Base-by-base conservation (phyloP, 1,140 invertebrate species). In the Papilio dardanus region DNA sequence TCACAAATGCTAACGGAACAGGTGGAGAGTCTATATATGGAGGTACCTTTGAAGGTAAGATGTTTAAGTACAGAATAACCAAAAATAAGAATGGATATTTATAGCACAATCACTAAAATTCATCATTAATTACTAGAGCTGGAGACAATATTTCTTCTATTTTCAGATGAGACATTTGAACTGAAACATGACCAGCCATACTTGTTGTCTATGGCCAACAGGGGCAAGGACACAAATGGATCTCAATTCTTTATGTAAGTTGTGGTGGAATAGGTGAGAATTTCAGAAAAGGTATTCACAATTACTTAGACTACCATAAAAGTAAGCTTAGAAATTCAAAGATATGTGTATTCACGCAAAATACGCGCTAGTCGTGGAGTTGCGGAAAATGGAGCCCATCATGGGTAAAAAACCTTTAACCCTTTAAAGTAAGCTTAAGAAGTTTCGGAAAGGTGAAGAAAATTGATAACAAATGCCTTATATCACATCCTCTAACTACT, bases 171-270 rank as follows among this genome's bases (percentile, higher is more conserved):
- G 94, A 97, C 97, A 84, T 98, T 99, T 88, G 96, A 96, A 0
- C 83, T 98, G 24, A 97, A 98, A 91, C 98, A 99, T 94, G 97
- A 99, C 82, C 95, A 95, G 68, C 96, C 97, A 35, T 97, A 96
- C 81, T 89, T 98, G 68, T 93, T 99, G 35, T 99, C 98, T 1
- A 99, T 99, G 99, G 99, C 99, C 3, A 99, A 99, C 93, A 95
- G 98, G 84, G 98, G 98, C 67, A 97, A 97, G 90, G 97, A 99
- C 87, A 99, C 99, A 14, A 99, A 99, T 94, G 99, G 99, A 28
- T 99, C 98, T 67, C 99, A 99, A 89, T 99, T 99, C 94, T 99
- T 99, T 94, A 98, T 99, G 96, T 92, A 95, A 97, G 95, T 96
- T 83, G 12, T 14, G 73, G 69, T 12, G 33, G 50, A 46, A 58